These are phyloP conservation scores for Mormyrus iriodes DNA, from an alignment of 2,113 vertebrate genomes.

Conservation along the genomic window DNA sequence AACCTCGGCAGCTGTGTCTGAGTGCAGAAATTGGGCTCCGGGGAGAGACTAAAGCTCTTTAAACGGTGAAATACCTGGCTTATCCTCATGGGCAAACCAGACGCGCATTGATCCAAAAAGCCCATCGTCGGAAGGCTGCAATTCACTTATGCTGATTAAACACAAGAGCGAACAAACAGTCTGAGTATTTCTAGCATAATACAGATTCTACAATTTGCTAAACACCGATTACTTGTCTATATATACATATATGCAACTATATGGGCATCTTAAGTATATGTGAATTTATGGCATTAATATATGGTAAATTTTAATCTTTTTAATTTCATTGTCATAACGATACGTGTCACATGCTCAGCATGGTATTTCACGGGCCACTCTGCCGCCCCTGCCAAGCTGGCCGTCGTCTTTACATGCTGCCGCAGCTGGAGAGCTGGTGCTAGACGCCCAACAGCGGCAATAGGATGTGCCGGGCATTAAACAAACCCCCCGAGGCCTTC, in stretches of 20 bases:
- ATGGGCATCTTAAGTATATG: not conserved
- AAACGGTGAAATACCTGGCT: slow-evolving; percentile 1
- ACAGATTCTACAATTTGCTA: not conserved
- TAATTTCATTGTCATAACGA: not conserved
- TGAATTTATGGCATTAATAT: not conserved
- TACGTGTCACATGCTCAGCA: not conserved
- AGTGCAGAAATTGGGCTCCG: slow-evolving; percentile 1
- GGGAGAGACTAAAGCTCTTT: not conserved
- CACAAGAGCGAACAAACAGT: not conserved
- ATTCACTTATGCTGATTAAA: not conserved
- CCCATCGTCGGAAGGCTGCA: not conserved
- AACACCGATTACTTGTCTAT: not conserved
- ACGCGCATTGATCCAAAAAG: slow-evolving; percentile 5
- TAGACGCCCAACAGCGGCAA: not conserved
- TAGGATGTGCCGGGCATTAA: not conserved
- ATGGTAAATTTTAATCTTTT: not conserved
- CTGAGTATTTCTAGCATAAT: not conserved
- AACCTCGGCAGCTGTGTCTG: not conserved
- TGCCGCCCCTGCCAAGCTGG: not conserved
- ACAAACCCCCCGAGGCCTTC: not conserved
- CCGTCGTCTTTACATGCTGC: not conserved
- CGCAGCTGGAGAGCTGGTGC: not conserved
- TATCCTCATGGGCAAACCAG: not conserved
- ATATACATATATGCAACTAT: not conserved
- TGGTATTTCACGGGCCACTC: not conserved